Evolutionary conservation across 1,140 invertebrate species (phyloP).

Genomic region (Drosophila littoralis): DNA sequence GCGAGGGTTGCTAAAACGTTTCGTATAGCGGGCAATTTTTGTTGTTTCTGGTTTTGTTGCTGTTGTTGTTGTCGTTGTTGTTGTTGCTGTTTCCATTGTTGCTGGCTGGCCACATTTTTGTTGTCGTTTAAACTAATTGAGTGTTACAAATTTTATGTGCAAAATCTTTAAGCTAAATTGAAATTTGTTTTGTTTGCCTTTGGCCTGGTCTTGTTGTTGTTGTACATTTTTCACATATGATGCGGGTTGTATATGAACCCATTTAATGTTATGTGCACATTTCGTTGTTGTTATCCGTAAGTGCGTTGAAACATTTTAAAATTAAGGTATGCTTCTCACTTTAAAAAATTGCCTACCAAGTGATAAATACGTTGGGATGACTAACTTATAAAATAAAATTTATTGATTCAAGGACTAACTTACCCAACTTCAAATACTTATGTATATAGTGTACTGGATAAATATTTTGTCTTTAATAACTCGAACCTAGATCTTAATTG

Average conservation of each 20-base stretch:
- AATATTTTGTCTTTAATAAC: too few species aligned
- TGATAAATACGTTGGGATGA: background rate
- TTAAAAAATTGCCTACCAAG: conserved; percentile 41
- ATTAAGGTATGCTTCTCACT: conserved; percentile 61
- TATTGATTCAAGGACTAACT: background rate
- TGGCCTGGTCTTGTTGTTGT: conserved; percentile 32
- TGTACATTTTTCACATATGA: conserved; percentile 67
- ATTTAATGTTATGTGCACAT: conserved; percentile 77
- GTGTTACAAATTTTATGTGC: conserved; percentile 83
- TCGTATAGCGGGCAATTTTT: conserved; percentile 30
- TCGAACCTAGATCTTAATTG: too few species aligned
- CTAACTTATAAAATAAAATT: background rate
- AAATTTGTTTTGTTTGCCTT: conserved; percentile 75
- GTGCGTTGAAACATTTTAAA: conserved; percentile 72
- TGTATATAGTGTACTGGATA: too few species aligned
- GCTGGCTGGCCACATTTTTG: conserved; percentile 70
- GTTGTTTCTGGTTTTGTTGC: conserved; percentile 45
- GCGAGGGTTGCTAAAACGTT: conserved; percentile 48
- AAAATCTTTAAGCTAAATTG: conserved; percentile 83
- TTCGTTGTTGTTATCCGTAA: conserved; percentile 57
- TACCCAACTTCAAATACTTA: too few species aligned
- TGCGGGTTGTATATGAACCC: conserved; percentile 76
- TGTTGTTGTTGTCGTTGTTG: conserved; percentile 47
- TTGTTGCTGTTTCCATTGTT: conserved; percentile 4
- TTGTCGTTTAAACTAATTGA: conserved; percentile 82